Conservation (phyloP, 1,140 invertebrate species). For the Sycophila sp. region DNA sequence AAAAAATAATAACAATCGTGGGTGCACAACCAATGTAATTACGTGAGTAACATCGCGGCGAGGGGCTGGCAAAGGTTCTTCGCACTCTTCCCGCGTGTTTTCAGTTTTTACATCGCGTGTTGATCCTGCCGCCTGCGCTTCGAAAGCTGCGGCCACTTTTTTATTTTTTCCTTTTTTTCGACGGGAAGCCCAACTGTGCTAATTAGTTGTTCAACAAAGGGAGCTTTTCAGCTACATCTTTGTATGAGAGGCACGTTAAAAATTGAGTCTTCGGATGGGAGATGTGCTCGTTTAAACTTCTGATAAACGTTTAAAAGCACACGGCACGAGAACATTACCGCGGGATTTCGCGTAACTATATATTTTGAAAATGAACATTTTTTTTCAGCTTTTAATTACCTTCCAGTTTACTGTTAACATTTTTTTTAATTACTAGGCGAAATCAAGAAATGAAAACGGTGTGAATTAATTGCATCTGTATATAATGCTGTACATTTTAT, state of each 20-base stretch:
- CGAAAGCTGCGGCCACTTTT: not conserved
- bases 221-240: not conserved
- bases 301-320: not conserved
- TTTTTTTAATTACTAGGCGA: too few relatives aligned
- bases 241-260: not conserved
- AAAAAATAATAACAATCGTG: not conserved
- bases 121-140: not conserved
- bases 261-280: constrained; percentile 2
- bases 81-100: not conserved
- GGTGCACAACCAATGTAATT: not conserved
- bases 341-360: too few relatives aligned
- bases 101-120: not conserved
- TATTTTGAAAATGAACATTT: too few relatives aligned
- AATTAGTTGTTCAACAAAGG: constrained; percentile 23
- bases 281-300: constrained; percentile 13
- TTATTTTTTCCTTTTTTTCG: not conserved
- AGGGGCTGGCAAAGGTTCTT: not conserved
- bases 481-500: too few relatives aligned
- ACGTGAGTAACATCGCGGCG: not conserved
- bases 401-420: too few relatives aligned
- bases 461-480: too few relatives aligned
- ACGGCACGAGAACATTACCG: too few relatives aligned
- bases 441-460: too few relatives aligned
- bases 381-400: too few relatives aligned
- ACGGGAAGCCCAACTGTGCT: not conserved